Conservation (phyloP, 2,888 invertebrate species). For the Limenitis camilla region DNA sequence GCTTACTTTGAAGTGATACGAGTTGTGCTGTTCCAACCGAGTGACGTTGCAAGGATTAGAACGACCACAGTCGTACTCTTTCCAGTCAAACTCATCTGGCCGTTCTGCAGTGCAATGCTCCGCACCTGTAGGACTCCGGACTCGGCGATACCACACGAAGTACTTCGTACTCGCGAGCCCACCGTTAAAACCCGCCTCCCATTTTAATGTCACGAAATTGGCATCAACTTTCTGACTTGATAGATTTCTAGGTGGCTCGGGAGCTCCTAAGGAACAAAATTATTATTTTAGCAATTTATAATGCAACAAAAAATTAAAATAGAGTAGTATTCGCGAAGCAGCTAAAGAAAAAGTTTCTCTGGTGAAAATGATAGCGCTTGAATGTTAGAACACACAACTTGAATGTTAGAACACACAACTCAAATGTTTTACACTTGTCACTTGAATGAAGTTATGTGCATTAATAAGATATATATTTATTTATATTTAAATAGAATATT, state of each 20-base stretch:
- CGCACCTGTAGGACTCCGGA: slow-evolving; percentile 66
- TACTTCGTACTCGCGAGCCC: slow-evolving; percentile 90
- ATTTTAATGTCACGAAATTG: slow-evolving; percentile 84
- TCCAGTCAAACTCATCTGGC: slow-evolving; percentile 78
- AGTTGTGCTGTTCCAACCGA: slow-evolving; percentile 88
- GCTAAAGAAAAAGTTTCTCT: no score
- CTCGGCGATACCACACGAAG: slow-evolving; percentile 86
- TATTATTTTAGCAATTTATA: no score
- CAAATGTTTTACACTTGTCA: no score
- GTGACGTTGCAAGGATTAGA: slow-evolving; percentile 92
- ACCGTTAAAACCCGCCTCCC: slow-evolving; percentile 94
- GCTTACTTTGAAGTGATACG: slow-evolving; percentile 87
- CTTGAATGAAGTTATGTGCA: no score
- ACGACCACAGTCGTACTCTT: slow-evolving; percentile 88
- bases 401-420: no score
- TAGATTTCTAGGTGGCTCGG: slow-evolving; percentile 86
- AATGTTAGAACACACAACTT: no score
- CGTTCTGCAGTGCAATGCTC: slow-evolving; percentile 49
- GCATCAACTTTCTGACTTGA: slow-evolving; percentile 83
- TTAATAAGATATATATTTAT: no score
- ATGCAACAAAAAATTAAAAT: no score
- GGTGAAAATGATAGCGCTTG: no score
- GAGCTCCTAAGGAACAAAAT: slow-evolving; percentile 55
- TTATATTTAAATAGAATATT: no score
- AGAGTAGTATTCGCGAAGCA: no score